Percentiles rank a stretch among this genome's conserved stretches.
These are phyloP conservation scores for Gandaritis pyraliata DNA, from an alignment of 2,888 invertebrate species.

Conservation along the genomic window DNA sequence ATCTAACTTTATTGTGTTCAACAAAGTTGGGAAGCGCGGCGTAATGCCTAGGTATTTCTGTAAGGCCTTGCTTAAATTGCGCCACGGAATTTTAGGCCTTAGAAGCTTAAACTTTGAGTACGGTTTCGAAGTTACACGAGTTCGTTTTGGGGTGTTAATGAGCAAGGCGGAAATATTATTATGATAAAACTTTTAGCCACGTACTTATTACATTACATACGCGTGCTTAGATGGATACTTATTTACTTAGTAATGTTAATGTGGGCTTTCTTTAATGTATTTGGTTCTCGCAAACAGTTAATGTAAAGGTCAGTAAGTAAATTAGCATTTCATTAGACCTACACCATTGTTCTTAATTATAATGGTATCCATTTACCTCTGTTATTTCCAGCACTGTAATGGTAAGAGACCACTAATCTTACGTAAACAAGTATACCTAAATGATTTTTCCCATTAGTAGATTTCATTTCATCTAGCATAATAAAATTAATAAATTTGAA, in stretches of 20 bases:
- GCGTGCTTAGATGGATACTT: neutral
- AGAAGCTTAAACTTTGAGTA: constrained; percentile 29
- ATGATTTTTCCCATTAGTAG: too few relatives aligned
- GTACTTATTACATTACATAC: neutral
- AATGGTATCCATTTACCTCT: constrained; percentile 12
- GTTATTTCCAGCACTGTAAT: constrained; percentile 7
- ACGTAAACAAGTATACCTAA: neutral
- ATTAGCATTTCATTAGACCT: constrained; percentile 21
- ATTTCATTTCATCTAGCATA: too few relatives aligned
- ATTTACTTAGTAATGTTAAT: constrained; percentile 4
- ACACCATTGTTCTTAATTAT: constrained; percentile 22
- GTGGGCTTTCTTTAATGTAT: constrained; percentile 10
- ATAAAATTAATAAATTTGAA: too few relatives aligned
- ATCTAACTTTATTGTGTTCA: constrained; percentile 33
- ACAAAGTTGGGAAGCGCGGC: constrained; percentile 30
- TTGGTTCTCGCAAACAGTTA: constrained; percentile 19
- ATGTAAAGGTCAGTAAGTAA: constrained; percentile 17
- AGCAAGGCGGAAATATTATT: constrained; percentile 13
- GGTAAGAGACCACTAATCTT: constrained; percentile 6
- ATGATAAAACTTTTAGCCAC: constrained; percentile 6
- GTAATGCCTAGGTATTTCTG: constrained; percentile 27
- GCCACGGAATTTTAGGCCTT: constrained; percentile 27
- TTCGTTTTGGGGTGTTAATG: constrained; percentile 14
- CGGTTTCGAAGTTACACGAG: constrained; percentile 17
- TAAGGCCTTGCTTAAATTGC: constrained; percentile 29